Conservation (phyloP, 35 echinoderm and acorn worm species). For the Eucidaris tribuloides region DNA sequence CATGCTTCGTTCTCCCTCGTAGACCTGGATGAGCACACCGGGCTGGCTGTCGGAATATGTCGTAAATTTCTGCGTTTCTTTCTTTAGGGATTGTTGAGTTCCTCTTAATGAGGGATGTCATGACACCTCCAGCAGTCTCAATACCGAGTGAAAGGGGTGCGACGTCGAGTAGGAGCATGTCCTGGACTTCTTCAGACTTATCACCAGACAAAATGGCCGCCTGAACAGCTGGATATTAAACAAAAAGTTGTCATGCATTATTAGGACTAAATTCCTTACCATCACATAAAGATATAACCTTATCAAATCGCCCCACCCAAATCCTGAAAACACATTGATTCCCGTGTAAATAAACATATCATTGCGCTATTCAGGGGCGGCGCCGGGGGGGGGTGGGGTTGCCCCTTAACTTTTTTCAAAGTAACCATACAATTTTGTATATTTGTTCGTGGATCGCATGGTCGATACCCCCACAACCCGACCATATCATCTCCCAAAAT, state of each 20-base stretch:
- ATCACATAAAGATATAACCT: not conserved
- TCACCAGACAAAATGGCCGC: constrained; percentile 91
- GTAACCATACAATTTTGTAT: no score
- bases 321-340: not conserved
- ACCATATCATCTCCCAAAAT: no score
- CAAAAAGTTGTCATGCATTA: not conserved
- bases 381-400: not conserved
- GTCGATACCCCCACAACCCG: no score
- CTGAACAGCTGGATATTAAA: constrained; percentile 67
- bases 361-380: not conserved
- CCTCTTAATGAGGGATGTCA: constrained; percentile 75
- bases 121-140: constrained; percentile 94
- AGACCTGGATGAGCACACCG: constrained; percentile 91
- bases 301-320: no score
- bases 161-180: constrained; percentile 79
- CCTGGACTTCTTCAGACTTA: constrained; percentile 87
- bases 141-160: constrained; percentile 95
- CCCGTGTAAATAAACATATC: not conserved
- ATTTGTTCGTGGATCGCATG: no score
- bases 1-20: constrained; percentile 86
- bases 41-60: constrained; percentile 90
- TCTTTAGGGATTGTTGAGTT: constrained; percentile 91
- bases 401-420: not conserved
- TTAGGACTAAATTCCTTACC: not conserved
- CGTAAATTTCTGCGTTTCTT: constrained; percentile 56